Evolutionary conservation across 2,797 vertebrate genomes (phyloP), one percentile per base, ranked within the genome.

Genomic region (Gorsachius magnificus): DNA sequence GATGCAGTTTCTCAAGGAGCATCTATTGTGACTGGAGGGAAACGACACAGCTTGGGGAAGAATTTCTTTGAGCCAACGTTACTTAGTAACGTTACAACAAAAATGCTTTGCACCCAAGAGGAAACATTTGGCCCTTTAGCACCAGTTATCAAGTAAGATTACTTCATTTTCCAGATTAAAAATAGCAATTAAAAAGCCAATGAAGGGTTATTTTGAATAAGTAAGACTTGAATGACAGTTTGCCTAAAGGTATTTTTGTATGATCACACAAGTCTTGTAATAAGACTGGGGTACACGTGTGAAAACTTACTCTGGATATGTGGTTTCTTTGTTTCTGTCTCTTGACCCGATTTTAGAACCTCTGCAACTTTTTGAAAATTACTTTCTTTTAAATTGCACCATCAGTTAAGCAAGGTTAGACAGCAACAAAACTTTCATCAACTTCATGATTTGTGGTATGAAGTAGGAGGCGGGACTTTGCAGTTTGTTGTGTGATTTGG

Each of bases 41-140:
- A 98, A 93, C 98, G 99, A 35, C 98, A 99, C 89, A 96, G 97
- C 5, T 76, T 95, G 31, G 98, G 98, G 26, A 98, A 98, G 17
- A 99, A 99, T 69, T 99, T 99, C 97, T 98, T 99, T 96, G 98
- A 99, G 98, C 99, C 99, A 33, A 99, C 99, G 0, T 98, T 99
- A 85, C 98, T 99, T 75, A 97, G 98, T 45, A 98, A 98, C 0
- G 99, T 99, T 96, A 99, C 98, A 89, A 91, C 93, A 19, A 97
- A 98, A 87, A 99, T 99, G 99, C 95, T 99, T 20, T 99, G 99
- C 90, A 98, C 97, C 9, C 97, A 77, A 12, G 99, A 99, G 89
- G 99, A 99, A 83, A 99, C 99, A 0, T 99, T 99, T 25, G 99
- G 99, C 26, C 99, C 99, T 6, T 98, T 99, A 93, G 98, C 99